phyloP scores from a whole-genome alignment of 2,888 invertebrate genomes.

The Chloroclysta siterata region DNA sequence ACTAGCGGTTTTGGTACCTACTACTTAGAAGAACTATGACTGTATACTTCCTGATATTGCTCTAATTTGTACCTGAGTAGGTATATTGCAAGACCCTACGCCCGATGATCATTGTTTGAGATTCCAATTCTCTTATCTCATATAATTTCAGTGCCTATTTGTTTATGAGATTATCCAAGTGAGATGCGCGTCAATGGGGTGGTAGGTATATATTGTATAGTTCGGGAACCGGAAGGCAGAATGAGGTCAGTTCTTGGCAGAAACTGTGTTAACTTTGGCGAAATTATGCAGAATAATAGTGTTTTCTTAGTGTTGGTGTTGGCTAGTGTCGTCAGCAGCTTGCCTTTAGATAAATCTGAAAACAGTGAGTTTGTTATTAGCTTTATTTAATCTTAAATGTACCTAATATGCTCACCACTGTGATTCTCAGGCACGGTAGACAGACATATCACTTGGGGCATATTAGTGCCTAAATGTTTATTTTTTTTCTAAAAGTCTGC shows the following conservation, averaged over 20 bases:
- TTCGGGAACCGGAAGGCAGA: constrained; percentile 14
- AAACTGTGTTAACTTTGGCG: constrained; percentile 24
- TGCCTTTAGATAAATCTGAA: constrained; percentile 51
- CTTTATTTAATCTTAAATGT: background rate
- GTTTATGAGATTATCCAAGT: constrained; percentile 28
- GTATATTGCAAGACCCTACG: constrained; percentile 19
- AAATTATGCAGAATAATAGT: constrained; percentile 43
- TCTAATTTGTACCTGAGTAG: constrained; percentile 22
- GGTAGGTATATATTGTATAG: constrained; percentile 43
- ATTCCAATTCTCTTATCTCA: constrained; percentile 31
- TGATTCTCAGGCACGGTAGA: background rate
- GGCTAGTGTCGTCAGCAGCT: constrained; percentile 47
- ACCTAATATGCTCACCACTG: too few relatives aligned
- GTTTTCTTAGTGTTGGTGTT: constrained; percentile 48
- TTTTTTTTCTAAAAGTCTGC: too few relatives aligned
- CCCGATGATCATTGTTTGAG: constrained; percentile 34
- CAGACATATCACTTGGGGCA: too few relatives aligned
- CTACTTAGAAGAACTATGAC: background rate
- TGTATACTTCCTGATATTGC: constrained; percentile 9
- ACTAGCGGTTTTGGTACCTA: background rate
- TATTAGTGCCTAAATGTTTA: too few relatives aligned
- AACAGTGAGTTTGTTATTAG: constrained; percentile 44
- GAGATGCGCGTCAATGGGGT: constrained; percentile 36
- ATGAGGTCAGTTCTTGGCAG: constrained; percentile 14
- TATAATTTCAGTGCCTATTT: constrained; percentile 33